Percentiles rank a stretch among this genome's conserved stretches.
These are phyloP conservation scores for Nasonia giraulti DNA, from an alignment of 1,140 invertebrate genomes.

Conservation along the genomic window DNA sequence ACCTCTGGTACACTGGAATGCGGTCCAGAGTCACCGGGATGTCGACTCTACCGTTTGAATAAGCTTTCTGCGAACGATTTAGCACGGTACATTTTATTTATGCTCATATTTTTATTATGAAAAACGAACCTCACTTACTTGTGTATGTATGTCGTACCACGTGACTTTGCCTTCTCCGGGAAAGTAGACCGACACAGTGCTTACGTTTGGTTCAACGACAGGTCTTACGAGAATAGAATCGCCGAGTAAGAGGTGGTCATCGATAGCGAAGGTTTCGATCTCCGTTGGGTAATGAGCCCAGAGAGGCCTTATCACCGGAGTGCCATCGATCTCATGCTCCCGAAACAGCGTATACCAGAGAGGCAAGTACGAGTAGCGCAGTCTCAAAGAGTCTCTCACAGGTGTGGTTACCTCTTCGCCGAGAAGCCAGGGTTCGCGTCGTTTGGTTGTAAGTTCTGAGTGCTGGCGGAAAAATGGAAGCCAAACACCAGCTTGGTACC, in stretches of 20 bases:
- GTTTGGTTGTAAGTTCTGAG: slow-evolving; percentile 94
- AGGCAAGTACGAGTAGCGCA: slow-evolving; percentile 92
- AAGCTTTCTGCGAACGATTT: not conserved
- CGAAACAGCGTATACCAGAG: slow-evolving; percentile 98
- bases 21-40: slow-evolving; percentile 80
- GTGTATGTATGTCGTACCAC: slow-evolving; percentile 76
- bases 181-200: slow-evolving; percentile 90
- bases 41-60: slow-evolving; percentile 66
- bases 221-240: slow-evolving; percentile 90
- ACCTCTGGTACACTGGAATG: slow-evolving; percentile 94
- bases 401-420: slow-evolving; percentile 83
- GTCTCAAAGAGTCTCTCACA: slow-evolving; percentile 86
- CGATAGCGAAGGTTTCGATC: slow-evolving; percentile 84
- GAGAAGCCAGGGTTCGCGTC: slow-evolving; percentile 97
- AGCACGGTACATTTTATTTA: not conserved
- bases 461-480: slow-evolving; percentile 88
- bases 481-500: slow-evolving; percentile 94
- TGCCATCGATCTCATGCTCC: slow-evolving; percentile 86
- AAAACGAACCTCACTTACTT: not conserved
- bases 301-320: slow-evolving; percentile 92
- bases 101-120: not conserved
- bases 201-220: slow-evolving; percentile 86
- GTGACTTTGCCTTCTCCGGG: slow-evolving; percentile 82
- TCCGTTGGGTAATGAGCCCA: slow-evolving; percentile 94
- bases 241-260: slow-evolving; percentile 89